Conservation (phyloP, 92 coral and sea anemone species). For the Siderastrea siderea region DNA sequence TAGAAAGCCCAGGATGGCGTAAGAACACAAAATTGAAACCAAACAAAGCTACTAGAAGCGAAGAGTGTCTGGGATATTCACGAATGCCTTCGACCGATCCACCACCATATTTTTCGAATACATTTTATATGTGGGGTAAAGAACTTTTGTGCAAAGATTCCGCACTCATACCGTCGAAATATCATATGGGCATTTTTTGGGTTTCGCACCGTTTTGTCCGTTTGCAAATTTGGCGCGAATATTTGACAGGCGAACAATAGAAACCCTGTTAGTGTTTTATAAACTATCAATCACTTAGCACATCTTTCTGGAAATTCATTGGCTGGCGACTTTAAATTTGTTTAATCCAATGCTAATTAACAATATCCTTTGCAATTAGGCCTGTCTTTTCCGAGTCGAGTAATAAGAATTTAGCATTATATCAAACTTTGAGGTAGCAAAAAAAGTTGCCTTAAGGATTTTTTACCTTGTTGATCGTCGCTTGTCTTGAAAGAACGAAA, state of each 20-base stretch:
- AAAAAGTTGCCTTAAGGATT: constrained; percentile 6
- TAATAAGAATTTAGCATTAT: constrained; percentile 74
- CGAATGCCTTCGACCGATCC: too few species aligned
- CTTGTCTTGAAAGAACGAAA: neutral
- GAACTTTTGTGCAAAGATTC: too few species aligned
- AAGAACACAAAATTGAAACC: constrained; percentile 10
- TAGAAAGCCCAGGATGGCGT: constrained; percentile 29
- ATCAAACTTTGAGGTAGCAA: constrained; percentile 39
- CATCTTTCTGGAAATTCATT: constrained; percentile 69
- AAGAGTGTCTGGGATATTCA: neutral
- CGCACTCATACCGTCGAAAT: neutral
- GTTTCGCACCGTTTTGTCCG: constrained; percentile 22
- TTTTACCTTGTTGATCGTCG: neutral
- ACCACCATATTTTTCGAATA: neutral
- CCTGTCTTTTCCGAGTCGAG: constrained; percentile 62
- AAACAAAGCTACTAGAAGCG: constrained; percentile 12
- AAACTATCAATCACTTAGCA: constrained; percentile 88
- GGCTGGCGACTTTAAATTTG: constrained; percentile 84
- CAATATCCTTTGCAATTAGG: constrained; percentile 92
- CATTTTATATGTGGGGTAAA: too few species aligned
- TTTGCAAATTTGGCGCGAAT: constrained; percentile 88
- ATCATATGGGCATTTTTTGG: neutral
- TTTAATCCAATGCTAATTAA: constrained; percentile 95
- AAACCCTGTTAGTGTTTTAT: constrained; percentile 76
- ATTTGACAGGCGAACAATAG: constrained; percentile 78